Evolutionary conservation across 64 coral and sea anemone genomes (phyloP).

Genomic region (Pocillopora verrucosa): DNA sequence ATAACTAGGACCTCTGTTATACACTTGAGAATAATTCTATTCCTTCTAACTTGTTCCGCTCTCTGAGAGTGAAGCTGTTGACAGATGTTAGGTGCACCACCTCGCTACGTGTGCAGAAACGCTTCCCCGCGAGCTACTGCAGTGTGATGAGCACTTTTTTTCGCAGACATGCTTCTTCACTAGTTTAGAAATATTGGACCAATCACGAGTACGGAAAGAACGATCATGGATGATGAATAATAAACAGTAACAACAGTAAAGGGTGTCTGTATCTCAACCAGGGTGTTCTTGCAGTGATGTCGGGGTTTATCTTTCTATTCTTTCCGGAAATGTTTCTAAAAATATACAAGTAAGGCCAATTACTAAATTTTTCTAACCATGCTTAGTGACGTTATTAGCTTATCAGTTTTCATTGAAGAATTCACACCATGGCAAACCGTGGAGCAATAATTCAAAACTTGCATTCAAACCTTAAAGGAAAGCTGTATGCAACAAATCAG

Average conservation of each 20-base stretch:
- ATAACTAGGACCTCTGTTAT: constrained; percentile 56
- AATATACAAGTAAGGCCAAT: neutral
- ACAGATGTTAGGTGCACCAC: constrained; percentile 49
- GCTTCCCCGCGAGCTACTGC: constrained; percentile 25
- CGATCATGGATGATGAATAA: constrained; percentile 27
- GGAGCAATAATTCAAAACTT: no score
- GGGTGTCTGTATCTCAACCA: constrained; percentile 71
- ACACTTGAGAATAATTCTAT: constrained; percentile 52
- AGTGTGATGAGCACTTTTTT: constrained; percentile 43
- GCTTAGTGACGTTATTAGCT: no score
- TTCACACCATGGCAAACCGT: no score
- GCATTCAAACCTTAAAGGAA: no score
- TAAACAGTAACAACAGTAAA: constrained; percentile 72
- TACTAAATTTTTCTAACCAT: no score
- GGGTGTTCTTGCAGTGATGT: constrained; percentile 16
- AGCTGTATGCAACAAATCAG: no score
- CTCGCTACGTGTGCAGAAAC: constrained; percentile 27
- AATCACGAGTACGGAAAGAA: constrained; percentile 58
- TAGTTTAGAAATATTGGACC: constrained; percentile 67
- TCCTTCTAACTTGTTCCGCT: constrained; percentile 33
- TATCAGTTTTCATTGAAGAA: no score
- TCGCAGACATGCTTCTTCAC: constrained; percentile 58
- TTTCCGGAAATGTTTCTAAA: constrained; percentile 49
- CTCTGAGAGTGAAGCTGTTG: constrained; percentile 57
- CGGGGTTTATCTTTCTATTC: constrained; percentile 55